These are phyloP conservation scores for Megalurothrips usitatus DNA, from an alignment of 2,888 invertebrate genomes.

Conservation along the genomic window DNA sequence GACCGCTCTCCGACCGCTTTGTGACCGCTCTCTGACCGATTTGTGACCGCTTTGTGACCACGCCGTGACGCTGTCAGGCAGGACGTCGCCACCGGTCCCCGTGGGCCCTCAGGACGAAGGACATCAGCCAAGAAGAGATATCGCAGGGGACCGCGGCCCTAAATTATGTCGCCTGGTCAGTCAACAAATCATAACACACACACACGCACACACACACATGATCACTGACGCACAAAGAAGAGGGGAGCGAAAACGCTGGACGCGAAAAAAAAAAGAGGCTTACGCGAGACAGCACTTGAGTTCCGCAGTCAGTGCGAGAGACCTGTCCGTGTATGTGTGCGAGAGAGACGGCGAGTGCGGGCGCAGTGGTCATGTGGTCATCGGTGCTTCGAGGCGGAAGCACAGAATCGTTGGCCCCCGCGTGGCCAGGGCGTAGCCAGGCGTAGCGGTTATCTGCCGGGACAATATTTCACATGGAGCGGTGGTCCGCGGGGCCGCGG, in stretches of 20 bases:
- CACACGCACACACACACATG: not conserved
- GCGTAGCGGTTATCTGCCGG: not conserved
- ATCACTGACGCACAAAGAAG: constrained; percentile 19
- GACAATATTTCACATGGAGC: constrained; percentile 5
- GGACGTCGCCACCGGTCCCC: too few species aligned
- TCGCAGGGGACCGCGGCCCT: not conserved
- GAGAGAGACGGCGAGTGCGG: too few species aligned
- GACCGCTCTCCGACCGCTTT: too few species aligned
- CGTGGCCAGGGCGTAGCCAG: not conserved
- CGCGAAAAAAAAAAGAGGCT: constrained; percentile 2
- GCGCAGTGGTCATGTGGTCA: not conserved
- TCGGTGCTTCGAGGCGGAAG: constrained; percentile 23
- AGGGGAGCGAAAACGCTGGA: not conserved
- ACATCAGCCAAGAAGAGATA: constrained; percentile 20
- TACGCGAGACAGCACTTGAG: constrained; percentile 7
- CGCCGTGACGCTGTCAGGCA: too few species aligned
- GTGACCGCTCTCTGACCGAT: too few species aligned
- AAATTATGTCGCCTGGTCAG: constrained; percentile 20
- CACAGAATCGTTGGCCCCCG: not conserved
- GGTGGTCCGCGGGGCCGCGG: not conserved
- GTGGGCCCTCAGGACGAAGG: not conserved
- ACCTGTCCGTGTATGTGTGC: not conserved
- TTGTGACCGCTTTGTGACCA: too few species aligned
- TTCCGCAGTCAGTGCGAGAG: not conserved
- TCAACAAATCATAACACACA: constrained; percentile 12